Evolutionary conservation across 2,797 vertebrate genomes (phyloP).

Genomic region (Mormyrus hasselquistii): DNA sequence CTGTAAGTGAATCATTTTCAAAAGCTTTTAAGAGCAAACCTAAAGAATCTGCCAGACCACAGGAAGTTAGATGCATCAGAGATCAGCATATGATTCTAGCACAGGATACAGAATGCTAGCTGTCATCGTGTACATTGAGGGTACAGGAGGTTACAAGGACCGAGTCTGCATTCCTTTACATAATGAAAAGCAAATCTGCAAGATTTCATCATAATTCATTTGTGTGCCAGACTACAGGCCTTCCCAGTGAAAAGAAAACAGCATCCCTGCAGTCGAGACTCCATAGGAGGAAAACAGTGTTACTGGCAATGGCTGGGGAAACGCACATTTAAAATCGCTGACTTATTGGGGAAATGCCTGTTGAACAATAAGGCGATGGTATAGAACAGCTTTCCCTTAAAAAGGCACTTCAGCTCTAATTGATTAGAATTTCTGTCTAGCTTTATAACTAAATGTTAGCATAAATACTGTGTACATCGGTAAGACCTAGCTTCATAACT

Average conservation of each 20-base stretch:
- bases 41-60: background rate
- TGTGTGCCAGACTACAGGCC: background rate
- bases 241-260: background rate
- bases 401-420: background rate
- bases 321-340: background rate
- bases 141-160: background rate
- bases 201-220: background rate
- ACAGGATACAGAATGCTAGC: conserved; percentile 5
- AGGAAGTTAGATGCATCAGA: conserved; percentile 9
- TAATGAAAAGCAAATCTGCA: background rate
- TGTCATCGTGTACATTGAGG: background rate
- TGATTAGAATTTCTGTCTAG: background rate
- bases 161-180: background rate
- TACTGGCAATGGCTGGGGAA: background rate
- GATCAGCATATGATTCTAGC: conserved; percentile 18
- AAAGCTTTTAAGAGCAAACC: background rate
- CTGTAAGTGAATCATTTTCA: background rate
- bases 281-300: background rate
- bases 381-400: background rate
- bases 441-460: background rate
- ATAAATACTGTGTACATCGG: background rate
- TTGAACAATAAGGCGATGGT: background rate
- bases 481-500: background rate
- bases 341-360: background rate
- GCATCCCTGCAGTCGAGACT: background rate